Evolutionary conservation across 1,140 invertebrate species (phyloP).

Genomic region (Drosophila albomicans): DNA sequence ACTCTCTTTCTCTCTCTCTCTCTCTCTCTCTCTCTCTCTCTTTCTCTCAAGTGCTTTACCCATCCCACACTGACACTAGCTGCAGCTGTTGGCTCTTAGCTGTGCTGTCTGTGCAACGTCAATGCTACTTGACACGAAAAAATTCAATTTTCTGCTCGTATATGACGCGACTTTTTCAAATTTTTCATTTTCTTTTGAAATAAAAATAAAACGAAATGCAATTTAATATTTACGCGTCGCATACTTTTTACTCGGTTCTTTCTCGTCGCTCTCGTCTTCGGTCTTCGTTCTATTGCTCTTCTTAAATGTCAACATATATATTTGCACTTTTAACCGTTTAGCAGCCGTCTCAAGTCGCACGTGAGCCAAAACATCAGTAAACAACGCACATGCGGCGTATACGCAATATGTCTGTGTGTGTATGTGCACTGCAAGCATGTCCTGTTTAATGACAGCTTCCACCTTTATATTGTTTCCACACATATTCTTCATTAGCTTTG

Average conservation of each 20-base stretch:
- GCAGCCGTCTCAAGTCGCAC: conserved; percentile 23
- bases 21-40: background rate
- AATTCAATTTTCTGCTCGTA: conserved; percentile 69
- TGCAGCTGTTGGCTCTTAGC: conserved; percentile 5
- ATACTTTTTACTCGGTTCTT: conserved; percentile 21
- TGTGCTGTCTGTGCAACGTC: conserved; percentile 41
- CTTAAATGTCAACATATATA: conserved; percentile 22
- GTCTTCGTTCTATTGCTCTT: background rate
- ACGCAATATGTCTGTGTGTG: conserved; percentile 22
- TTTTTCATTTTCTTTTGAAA: conserved; percentile 57
- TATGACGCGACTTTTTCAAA: conserved; percentile 49
- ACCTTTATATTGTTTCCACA: background rate
- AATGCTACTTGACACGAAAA: conserved; percentile 72
- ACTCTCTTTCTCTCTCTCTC: background rate
- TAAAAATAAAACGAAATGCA: conserved; percentile 71
- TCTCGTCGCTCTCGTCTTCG: background rate
- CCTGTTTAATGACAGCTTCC: conserved; percentile 1
- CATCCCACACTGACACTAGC: background rate
- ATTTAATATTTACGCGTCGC: conserved; percentile 77
- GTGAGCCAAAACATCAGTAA: conserved; percentile 23
- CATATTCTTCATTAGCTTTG: background rate
- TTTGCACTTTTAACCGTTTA: conserved; percentile 22
- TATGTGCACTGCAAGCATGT: conserved; percentile 3
- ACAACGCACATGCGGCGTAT: conserved; percentile 36
- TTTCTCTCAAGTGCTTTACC: background rate